These are phyloP conservation scores for Hemicrepidius hirtus DNA, from an alignment of 2,888 invertebrate species.

Conservation along the genomic window DNA sequence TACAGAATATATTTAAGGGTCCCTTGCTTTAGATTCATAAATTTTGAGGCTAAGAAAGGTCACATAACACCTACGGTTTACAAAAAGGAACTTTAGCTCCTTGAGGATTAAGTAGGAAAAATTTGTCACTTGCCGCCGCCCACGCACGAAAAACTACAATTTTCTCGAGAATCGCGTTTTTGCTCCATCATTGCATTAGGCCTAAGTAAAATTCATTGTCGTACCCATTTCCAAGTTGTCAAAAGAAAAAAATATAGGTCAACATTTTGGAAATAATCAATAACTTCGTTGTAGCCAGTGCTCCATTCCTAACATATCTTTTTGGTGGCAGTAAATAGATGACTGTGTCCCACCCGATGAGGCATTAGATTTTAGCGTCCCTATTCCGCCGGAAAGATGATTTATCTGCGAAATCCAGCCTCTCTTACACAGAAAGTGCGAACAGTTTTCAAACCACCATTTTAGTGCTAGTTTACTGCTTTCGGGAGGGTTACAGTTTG, in stretches of 20 bases:
- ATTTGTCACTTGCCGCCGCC: slow-evolving; percentile 22
- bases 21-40: too few relatives aligned
- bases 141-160: slow-evolving; percentile 12
- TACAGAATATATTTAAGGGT: too few relatives aligned
- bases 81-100: slow-evolving; percentile 12
- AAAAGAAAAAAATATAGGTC: slow-evolving; percentile 36
- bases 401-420: slow-evolving; percentile 57
- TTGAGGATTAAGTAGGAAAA: slow-evolving; percentile 17
- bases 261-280: slow-evolving; percentile 55
- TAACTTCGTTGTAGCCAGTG: slow-evolving; percentile 49
- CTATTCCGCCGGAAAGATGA: slow-evolving; percentile 55
- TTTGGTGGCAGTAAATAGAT: slow-evolving; percentile 57
- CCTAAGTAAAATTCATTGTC: slow-evolving; percentile 37
- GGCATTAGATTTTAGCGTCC: slow-evolving; percentile 58
- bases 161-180: slow-evolving; percentile 16
- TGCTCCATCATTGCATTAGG: slow-evolving; percentile 24
- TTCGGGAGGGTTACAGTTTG: slow-evolving; percentile 1
- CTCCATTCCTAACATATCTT: slow-evolving; percentile 56
- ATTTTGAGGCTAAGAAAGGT: not conserved
- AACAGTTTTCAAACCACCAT: slow-evolving; percentile 37
- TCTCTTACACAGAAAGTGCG: slow-evolving; percentile 40
- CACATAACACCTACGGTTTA: not conserved
- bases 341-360: slow-evolving; percentile 56
- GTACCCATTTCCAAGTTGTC: slow-evolving; percentile 14
- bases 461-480: slow-evolving; percentile 27